Evolutionary conservation across 2,797 vertebrate species (phyloP).

Genomic region (Rachycentron canadum): DNA sequence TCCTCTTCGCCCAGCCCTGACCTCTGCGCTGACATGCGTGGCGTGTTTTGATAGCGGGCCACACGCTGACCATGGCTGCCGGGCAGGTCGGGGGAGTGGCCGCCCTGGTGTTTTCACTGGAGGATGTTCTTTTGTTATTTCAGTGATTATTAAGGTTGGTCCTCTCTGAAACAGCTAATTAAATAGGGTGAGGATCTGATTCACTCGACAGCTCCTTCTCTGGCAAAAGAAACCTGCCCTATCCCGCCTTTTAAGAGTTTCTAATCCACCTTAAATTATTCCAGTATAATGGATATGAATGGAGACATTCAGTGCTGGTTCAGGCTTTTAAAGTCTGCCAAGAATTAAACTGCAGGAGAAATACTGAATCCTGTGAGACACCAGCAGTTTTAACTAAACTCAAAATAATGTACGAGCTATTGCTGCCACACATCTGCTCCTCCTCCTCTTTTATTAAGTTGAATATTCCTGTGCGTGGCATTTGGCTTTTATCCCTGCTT

Average conservation of each 20-base stretch:
- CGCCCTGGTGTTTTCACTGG: slow-evolving; percentile 57
- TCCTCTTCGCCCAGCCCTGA: slow-evolving; percentile 75
- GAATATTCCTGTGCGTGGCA: background rate
- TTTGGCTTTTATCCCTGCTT: background rate
- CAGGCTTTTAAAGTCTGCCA: slow-evolving; percentile 19
- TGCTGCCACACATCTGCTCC: background rate
- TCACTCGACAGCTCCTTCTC: slow-evolving; percentile 30
- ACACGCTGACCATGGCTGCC: slow-evolving; percentile 59
- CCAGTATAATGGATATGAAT: slow-evolving; percentile 35
- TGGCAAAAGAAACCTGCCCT: background rate
- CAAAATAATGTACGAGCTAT: background rate
- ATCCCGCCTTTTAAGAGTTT: slow-evolving; percentile 5
- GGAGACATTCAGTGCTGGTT: slow-evolving; percentile 31
- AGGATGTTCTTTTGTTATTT: slow-evolving; percentile 55
- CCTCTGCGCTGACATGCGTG: slow-evolving; percentile 57
- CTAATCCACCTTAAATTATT: slow-evolving; percentile 39
- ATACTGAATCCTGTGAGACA: slow-evolving; percentile 17
- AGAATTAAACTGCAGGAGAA: slow-evolving; percentile 14
- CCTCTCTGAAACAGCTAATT: slow-evolving; percentile 44
- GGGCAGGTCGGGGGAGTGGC: slow-evolving; percentile 52
- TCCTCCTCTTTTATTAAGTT: background rate
- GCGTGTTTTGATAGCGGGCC: slow-evolving; percentile 74
- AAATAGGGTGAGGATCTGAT: slow-evolving; percentile 29
- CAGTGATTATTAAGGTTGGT: slow-evolving; percentile 54
- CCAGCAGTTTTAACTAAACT: background rate